Conservation (phyloP, 2,113 vertebrate species). For the Antechinus stuartii region DNA sequence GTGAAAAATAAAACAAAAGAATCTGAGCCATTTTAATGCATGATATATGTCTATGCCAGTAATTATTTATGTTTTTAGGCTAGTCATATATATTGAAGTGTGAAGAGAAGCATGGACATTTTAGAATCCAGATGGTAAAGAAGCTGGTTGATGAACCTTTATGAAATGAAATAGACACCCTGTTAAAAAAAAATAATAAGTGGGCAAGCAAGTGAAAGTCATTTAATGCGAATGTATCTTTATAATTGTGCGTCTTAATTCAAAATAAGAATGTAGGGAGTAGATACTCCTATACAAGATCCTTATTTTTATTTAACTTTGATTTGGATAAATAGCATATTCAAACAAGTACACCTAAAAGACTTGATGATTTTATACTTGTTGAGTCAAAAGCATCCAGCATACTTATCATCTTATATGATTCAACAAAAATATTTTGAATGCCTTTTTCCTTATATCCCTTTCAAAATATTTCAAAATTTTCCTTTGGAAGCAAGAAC, state of each 20-base stretch:
- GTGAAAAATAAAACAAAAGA: slow-evolving; percentile 45
- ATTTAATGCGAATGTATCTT: slow-evolving; percentile 73
- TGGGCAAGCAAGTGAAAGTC: slow-evolving; percentile 41
- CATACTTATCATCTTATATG: too few species aligned
- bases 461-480: too few species aligned
- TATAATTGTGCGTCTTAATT: slow-evolving; percentile 72
- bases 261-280: slow-evolving; percentile 57
- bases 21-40: slow-evolving; percentile 13
- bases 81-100: slow-evolving; percentile 29
- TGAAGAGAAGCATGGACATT: slow-evolving; percentile 41
- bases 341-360: slow-evolving; percentile 47
- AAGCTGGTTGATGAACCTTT: slow-evolving; percentile 40
- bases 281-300: slow-evolving; percentile 46
- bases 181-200: slow-evolving; percentile 55
- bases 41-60: not conserved
- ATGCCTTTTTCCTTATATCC: too few species aligned
- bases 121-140: not conserved
- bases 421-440: too few species aligned
- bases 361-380: slow-evolving; percentile 17
- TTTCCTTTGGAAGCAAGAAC: too few species aligned
- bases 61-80: slow-evolving; percentile 2
- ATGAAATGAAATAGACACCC: slow-evolving; percentile 61
- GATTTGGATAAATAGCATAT: slow-evolving; percentile 64
- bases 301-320: slow-evolving; percentile 49
- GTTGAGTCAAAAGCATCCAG: not conserved